Base-by-base conservation (phyloP, 2,888 invertebrate genomes). In the Cephus pulcher region DNA sequence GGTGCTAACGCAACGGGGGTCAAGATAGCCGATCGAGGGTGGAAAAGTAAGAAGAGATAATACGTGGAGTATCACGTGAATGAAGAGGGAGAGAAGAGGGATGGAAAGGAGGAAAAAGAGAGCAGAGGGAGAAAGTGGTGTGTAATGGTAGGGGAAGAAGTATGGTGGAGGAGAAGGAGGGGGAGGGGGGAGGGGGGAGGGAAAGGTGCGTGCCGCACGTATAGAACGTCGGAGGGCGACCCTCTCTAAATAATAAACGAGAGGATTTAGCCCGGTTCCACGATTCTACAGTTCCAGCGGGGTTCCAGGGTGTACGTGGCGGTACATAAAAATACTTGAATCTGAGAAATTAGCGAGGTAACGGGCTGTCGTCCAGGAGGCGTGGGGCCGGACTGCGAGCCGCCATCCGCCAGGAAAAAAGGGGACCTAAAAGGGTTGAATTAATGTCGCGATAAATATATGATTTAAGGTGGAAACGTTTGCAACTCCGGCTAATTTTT, bases 401-500 rank as follows among this genome's bases (percentile, higher is more conserved):
- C 69, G 80, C 77, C 76, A 75, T 35, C 79, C 75, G 80, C 81
- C 83, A 81, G 87, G 86, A 86, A 89, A 89, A 89, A 88, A 88
- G 88, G 88, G 88, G 85, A 85, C 88, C 90, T 90, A 91, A 91
- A 91, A 91, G 91, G 91, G 91, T 91, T 91, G 91, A 91, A 91
- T 91, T 91, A 91, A 91, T 91, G 91, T 91, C 91, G 91, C 91
- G 91, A 91, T 91, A 91, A 91, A 91, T 91, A 91, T 91, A 91
- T 91, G 91, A 91, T 91, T 91, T 91, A 91, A 91, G 91, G 91
- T 90, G 89, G 88, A 89, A 90, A 89, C 90, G 90, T 90, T 90
- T 90, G 90, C 90, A 88, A 89, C 89, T 89, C 88, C 82, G 89
- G 90, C 91, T 91, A 91, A 91, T 91, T 91, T 91, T 91, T 91